Percentiles rank a stretch among this genome's conserved stretches.
Conservation (phyloP, 2,888 invertebrate genomes). For the Apeira syringaria region DNA sequence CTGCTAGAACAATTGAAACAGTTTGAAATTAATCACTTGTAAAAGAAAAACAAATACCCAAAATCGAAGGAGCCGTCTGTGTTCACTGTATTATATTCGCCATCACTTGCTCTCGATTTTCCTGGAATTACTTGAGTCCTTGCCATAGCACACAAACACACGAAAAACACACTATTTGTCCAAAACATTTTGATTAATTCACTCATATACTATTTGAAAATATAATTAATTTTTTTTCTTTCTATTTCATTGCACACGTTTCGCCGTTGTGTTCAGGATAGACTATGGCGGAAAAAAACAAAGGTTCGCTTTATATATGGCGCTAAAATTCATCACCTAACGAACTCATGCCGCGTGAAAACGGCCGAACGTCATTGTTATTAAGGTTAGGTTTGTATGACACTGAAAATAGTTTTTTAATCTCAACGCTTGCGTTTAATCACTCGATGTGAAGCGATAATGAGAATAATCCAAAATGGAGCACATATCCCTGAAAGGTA, state of each 20-base stretch:
- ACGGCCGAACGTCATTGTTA: constrained; percentile 81
- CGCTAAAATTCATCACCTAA: constrained; percentile 70
- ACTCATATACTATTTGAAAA: constrained; percentile 27
- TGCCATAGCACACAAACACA: constrained; percentile 65
- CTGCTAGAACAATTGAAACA: too few species aligned
- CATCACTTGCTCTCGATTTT: constrained; percentile 75
- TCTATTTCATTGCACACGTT: constrained; percentile 43
- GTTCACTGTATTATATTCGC: constrained; percentile 86
- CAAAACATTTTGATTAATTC: constrained; percentile 55
- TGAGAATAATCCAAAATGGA: too few species aligned
- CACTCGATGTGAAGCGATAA: too few species aligned
- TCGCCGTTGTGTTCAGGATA: constrained; percentile 46
- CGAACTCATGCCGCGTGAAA: constrained; percentile 72
- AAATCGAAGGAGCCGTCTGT: constrained; percentile 90
- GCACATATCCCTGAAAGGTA: too few species aligned
- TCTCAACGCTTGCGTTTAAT: too few species aligned
- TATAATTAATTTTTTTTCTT: constrained; percentile 38
- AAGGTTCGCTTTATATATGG: constrained; percentile 71
- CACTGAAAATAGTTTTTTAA: too few species aligned
- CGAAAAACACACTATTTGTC: constrained; percentile 57
- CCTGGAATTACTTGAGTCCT: constrained; percentile 75
- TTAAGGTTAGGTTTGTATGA: constrained; percentile 47
- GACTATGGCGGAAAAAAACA: constrained; percentile 75
- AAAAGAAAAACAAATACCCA: constrained; percentile 73
- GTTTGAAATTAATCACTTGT: not conserved